Base-by-base conservation (phyloP, 2,888 invertebrate species). In the Clepsis dumicolana region DNA sequence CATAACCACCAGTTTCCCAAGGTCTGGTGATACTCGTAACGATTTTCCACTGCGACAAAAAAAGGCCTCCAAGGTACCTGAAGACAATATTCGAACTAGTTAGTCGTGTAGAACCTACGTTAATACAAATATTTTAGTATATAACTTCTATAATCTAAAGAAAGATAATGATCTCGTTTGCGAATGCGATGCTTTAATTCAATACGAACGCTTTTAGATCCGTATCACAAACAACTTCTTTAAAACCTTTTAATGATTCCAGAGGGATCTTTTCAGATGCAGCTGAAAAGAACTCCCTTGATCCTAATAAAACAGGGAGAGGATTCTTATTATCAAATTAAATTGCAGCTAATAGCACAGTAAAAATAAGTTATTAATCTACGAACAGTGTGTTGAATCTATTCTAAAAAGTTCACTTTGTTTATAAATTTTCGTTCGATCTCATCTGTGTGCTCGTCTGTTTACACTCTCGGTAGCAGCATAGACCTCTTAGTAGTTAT, bases 281-380 rank as follows among this genome's bases (percentile, higher is more conserved):
- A 38, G 32, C 54, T 35, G 25, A 25, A 52, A 25, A 52, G 24
- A 52, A 24, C 52, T 52, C 52, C 27, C n/a, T n/a, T 52, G 52
- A 52, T 52, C 18, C 48, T 48, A 48, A 48, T 48, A 48, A 48
- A 44, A 44, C 7, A 44, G 48, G 48, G 48, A 12, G 48, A 48
- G 12, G 48, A 14, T 52, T 52, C 52, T 52, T 52, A 16, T n/a
- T 52, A 52, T 27, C 12, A 50, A 50, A 24, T 50, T 52, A 52
- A 52, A 52, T 27, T 25, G 52, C 52, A 52, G 52, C 48, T 48
- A 48, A 21, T 21, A 12, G 48, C 48, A 4, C 44, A 44, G 44
- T 44, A 44, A 4, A 44, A 18, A 44, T 18, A 5, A 44, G 44
- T 44, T 4, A 44, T 8, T 44, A 44, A 44, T 44, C 44, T 44